Percentiles rank a stretch among this genome's conserved stretches.
Evolutionary conservation across 2,113 vertebrate genomes (phyloP).

Genomic region (Rhipidura dahli): DNA sequence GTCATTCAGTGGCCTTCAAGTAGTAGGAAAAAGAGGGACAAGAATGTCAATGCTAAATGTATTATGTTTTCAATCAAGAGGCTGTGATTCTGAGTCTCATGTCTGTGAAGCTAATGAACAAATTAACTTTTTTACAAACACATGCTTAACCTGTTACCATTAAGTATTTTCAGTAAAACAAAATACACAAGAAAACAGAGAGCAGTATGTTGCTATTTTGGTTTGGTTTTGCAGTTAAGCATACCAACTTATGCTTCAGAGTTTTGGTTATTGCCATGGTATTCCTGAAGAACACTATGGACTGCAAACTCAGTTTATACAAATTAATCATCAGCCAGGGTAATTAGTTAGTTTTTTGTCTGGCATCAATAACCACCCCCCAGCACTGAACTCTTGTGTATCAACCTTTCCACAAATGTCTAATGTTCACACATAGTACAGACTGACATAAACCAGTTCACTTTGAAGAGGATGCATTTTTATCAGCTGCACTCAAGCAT

Average conservation of each 20-base stretch:
- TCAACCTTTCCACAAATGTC: background rate
- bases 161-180: background rate
- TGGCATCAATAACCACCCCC: background rate
- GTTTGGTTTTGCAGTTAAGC: background rate
- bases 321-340: background rate
- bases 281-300: background rate
- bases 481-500: background rate
- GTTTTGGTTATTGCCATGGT: background rate
- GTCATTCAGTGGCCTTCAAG: constrained; percentile 82
- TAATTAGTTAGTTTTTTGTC: background rate
- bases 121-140: background rate
- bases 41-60: background rate
- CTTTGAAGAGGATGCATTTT: background rate
- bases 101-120: background rate
- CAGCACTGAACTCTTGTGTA: background rate
- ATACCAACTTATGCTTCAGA: background rate
- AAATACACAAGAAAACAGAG: background rate
- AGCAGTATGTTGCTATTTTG: background rate
- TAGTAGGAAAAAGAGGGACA: background rate
- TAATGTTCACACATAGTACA: background rate
- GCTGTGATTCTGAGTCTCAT: background rate
- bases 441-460: background rate
- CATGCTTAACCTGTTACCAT: background rate
- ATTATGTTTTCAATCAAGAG: background rate
- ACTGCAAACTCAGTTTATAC: background rate